Conservation (phyloP, 2,797 vertebrate species). For the Scolopax rusticola region DNA sequence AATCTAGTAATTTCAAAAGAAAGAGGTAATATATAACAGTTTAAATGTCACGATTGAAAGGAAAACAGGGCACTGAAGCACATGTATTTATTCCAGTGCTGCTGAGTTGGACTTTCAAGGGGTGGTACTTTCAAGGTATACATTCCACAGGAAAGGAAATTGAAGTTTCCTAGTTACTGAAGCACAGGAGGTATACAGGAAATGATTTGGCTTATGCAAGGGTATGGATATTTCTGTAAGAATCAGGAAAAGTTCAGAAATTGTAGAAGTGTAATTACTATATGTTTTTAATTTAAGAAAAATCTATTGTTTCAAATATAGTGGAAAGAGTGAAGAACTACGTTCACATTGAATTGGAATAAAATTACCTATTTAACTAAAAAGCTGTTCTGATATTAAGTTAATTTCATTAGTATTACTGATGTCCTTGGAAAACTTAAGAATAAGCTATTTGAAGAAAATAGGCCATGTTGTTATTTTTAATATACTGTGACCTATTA, state of each 20-base stretch:
- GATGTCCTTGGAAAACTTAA: background rate
- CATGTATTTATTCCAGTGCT: background rate
- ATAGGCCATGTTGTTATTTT: conserved; percentile 2
- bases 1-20: background rate
- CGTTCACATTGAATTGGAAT: background rate
- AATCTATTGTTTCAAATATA: background rate
- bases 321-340: background rate
- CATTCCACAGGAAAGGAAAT: background rate
- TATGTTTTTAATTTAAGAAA: background rate
- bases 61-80: background rate
- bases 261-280: background rate
- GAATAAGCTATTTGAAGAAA: background rate
- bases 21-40: background rate
- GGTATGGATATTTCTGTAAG: background rate
- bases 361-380: background rate
- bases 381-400: background rate
- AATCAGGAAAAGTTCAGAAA: background rate
- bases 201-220: background rate
- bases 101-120: background rate
- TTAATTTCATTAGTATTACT: background rate
- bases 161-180: background rate
- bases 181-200: background rate
- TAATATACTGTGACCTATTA: background rate
- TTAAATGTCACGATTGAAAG: background rate
- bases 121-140: background rate